Base-by-base conservation (phyloP, 1,140 invertebrate genomes). In the Drosophila nigrodunni region DNA sequence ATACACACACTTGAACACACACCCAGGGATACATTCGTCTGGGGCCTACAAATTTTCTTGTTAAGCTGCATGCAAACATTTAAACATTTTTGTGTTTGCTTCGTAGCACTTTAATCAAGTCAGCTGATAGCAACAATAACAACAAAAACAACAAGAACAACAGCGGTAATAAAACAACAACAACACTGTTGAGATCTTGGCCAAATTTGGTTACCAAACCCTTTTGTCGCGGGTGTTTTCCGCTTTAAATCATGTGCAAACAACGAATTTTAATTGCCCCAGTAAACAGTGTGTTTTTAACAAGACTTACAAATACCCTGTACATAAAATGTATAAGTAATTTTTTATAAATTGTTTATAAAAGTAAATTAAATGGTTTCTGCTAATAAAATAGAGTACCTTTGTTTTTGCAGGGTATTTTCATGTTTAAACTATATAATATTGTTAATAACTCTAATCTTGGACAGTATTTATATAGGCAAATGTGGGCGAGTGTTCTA, bases 251-350 rank as follows among this genome's bases (percentile, higher is more conserved):
- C 54, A 65, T 44, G 54, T 46, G 73, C 54, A 76, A 76, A 72
- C 60, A 75, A 61, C 50, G 6, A 47, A 35, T 58, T 58, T 72
- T 76, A 76, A 76, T 76, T 76, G 60, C 60, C 44, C 54, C 15
- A 52, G 57, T 54, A 67, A 74, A 74, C 49, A 73, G 37, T 18
- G 11, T 30, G 5, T 1, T 10, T 1, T 13, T 18, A 11, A 10
- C n/a, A 11, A 7, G n/a, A 61, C 41, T 11, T 8, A 1, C 5
- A 15, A 3, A 60, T 60, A 18, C 71, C 18, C 41, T 60, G 15
- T 1, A 15, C 2, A 34, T 25, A 49, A 7, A 47, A 7, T 47
- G 0, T 47, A 18, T 18, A 47, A 7, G 15, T 21, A 11, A 47
- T 1, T 2, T 21, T 1, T 21, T 21, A 21, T 18, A 18, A 41